These are phyloP conservation scores for Dryoscopus gambensis DNA, from an alignment of 2,113 vertebrate species.

Conservation along the genomic window DNA sequence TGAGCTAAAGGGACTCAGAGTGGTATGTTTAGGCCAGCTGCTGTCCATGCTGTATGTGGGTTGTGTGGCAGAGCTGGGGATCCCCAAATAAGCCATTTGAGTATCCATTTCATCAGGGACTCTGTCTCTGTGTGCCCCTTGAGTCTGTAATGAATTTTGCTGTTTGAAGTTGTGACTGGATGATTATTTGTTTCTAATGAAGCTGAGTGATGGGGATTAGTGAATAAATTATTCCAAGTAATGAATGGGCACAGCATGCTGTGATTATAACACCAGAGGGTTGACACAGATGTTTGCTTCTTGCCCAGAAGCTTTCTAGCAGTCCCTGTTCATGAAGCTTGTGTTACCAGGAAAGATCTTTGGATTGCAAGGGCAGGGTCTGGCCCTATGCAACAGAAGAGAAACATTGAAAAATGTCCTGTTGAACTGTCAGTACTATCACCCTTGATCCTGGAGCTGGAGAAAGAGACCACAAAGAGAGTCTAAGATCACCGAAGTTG, in stretches of 20 bases:
- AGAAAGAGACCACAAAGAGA: background rate
- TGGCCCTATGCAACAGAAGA: background rate
- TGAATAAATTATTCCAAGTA: background rate
- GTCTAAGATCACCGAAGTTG: background rate
- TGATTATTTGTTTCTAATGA: background rate
- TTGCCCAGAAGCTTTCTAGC: background rate
- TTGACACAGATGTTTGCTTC: background rate
- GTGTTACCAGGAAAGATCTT: background rate
- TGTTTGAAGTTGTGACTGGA: background rate
- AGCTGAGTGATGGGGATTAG: background rate
- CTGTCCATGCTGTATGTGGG: background rate
- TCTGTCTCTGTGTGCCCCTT: background rate
- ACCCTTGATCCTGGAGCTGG: background rate
- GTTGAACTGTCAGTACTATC: background rate
- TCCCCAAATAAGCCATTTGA: background rate
- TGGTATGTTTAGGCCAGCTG: conserved; percentile 6
- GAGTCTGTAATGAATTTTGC: background rate
- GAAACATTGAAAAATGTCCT: background rate
- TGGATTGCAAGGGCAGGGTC: background rate
- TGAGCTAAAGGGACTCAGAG: background rate
- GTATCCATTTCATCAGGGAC: background rate
- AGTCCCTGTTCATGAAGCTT: background rate
- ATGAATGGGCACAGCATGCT: background rate
- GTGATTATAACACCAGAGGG: background rate
- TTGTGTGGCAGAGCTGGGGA: background rate